Percentiles rank a stretch among this genome's conserved stretches.
Conservation (phyloP, 2,797 vertebrate genomes). For the Schizopygopsis malacanthus region DNA sequence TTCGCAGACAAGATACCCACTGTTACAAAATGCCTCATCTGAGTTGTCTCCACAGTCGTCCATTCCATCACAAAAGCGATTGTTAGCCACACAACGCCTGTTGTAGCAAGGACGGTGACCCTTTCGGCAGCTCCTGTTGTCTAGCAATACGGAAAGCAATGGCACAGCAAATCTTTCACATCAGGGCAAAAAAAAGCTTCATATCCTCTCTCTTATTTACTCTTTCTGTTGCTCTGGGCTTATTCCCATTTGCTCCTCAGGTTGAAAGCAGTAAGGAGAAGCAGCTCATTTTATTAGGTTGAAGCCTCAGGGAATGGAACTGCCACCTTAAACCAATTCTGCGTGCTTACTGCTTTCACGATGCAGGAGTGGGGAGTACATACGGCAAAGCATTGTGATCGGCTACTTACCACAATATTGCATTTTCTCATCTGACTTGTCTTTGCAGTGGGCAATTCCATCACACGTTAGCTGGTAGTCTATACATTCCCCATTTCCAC, state of each 20-base stretch:
- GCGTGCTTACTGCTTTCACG: constrained; percentile 40
- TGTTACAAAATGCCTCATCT: constrained; percentile 93
- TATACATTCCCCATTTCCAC: constrained; percentile 95
- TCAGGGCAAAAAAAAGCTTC: constrained; percentile 22
- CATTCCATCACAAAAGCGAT: constrained; percentile 87
- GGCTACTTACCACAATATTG: constrained; percentile 93
- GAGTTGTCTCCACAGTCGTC: constrained; percentile 96
- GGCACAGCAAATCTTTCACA: constrained; percentile 46
- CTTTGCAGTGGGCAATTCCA: constrained; percentile 92
- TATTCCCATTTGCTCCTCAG: constrained; percentile 37
- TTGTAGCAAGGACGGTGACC: constrained; percentile 92
- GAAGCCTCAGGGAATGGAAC: constrained; percentile 43
- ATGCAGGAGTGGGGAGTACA: constrained; percentile 38
- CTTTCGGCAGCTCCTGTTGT: constrained; percentile 91
- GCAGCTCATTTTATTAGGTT: constrained; percentile 58
- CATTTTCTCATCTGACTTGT: constrained; percentile 97
- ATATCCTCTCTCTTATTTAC: constrained; percentile 42
- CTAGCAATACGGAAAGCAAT: constrained; percentile 70
- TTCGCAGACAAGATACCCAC: constrained; percentile 75
- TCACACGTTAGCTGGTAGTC: constrained; percentile 95
- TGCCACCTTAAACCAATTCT: constrained; percentile 51
- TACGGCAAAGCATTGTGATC: constrained; percentile 31
- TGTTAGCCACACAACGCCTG: constrained; percentile 86
- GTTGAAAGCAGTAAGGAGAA: constrained; percentile 37
- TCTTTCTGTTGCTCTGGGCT: constrained; percentile 36